Conservation (phyloP, 1,140 invertebrate genomes). For the Conus betulinus region DNA sequence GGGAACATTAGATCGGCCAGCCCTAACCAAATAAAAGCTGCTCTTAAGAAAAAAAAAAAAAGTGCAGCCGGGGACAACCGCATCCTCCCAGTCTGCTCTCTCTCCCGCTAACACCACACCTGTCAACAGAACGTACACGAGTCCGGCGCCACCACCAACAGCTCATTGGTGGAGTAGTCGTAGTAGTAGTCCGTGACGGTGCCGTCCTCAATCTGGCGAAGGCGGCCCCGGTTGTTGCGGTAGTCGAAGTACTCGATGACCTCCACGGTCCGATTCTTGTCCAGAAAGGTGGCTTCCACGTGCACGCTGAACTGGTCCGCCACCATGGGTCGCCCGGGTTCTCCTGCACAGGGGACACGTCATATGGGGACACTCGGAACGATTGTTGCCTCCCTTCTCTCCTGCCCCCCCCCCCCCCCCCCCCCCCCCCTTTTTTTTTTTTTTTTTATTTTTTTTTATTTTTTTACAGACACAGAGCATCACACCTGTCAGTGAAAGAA, state of each 20-base stretch:
- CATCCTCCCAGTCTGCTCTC: no score
- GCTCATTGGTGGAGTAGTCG: conserved; percentile 36
- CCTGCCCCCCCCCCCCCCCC: no score
- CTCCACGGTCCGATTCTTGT: conserved; percentile 34
- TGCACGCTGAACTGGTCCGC: conserved; percentile 29
- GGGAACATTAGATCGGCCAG: no score
- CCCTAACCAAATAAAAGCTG: no score
- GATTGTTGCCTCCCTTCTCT: neutral
- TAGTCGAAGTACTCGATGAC: conserved; percentile 34
- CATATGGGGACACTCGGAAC: no score
- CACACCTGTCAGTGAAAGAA: no score
- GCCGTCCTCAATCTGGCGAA: conserved; percentile 10
- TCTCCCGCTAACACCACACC: no score
- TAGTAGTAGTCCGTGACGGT: conserved; percentile 29
- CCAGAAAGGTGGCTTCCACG: conserved; percentile 33
- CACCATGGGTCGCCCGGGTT: conserved; percentile 5
- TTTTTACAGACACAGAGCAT: neutral
- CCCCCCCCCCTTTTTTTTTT: no score
- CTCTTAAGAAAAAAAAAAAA: no score
- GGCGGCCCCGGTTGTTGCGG: conserved; percentile 38
- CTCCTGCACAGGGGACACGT: neutral
- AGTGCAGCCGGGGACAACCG: no score
- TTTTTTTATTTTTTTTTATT: neutral
- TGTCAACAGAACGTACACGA: neutral
- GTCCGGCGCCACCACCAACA: conserved; percentile 34